Evolutionary conservation across 2,113 vertebrate species (phyloP).

Genomic region (Natator depressus): DNA sequence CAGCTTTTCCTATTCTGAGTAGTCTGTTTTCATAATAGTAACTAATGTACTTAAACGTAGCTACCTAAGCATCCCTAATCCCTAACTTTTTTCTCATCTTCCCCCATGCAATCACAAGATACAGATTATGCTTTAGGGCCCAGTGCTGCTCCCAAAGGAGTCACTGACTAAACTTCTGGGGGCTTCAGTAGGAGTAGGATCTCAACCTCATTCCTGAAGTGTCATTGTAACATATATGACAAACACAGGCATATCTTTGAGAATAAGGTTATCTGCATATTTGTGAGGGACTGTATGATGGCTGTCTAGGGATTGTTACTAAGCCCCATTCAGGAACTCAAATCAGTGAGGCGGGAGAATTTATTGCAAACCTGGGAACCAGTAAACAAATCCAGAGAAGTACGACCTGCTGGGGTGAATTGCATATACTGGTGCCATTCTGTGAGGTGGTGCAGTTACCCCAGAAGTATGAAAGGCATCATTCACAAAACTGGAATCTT

Average conservation of each 20-base stretch:
- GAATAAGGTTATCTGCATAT: background rate
- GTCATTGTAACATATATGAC: background rate
- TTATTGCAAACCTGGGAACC: background rate
- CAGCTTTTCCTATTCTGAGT: background rate
- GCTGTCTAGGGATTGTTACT: background rate
- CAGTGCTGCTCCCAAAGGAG: background rate
- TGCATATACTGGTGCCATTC: background rate
- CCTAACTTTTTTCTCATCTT: background rate
- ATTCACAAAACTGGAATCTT: background rate
- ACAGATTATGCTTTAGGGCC: background rate
- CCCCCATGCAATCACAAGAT: background rate
- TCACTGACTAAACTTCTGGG: background rate
- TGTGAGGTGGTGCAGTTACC: background rate
- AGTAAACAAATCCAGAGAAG: background rate
- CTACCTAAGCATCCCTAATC: background rate
- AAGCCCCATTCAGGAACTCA: background rate
- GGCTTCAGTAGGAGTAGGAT: accelerated
- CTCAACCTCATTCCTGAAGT: accelerated
- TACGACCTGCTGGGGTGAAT: background rate
- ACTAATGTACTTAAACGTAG: background rate
- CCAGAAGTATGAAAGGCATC: background rate
- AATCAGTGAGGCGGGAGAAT: background rate
- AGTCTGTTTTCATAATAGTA: background rate
- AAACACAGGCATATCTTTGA: background rate
- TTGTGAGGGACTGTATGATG: background rate